Evolutionary conservation across 2,888 invertebrate species (phyloP), one percentile per base, ranked within the genome.

Genomic region (Agapostemon virescens): DNA sequence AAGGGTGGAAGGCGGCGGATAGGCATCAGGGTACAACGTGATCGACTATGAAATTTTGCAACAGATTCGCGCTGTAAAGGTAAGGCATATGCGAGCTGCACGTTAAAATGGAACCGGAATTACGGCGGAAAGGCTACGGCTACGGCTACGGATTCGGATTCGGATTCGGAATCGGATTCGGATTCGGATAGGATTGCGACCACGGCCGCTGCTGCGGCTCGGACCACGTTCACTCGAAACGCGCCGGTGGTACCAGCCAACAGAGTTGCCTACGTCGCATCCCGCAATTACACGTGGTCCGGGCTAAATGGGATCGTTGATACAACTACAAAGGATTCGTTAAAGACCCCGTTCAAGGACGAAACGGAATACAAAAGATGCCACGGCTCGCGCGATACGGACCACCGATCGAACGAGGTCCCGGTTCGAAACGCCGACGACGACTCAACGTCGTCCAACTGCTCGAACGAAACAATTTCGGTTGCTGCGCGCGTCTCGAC

Each of bases 1-100:
- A 30, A 17, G 13, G 11, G 40, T 33, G 23, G 36, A 55, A 52
- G 26, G 45, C 30, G 81, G 49, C 30, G 81, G 49, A 11, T 49
- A n/a, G 49, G 49, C 49, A 17, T 45, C 73, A 80, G 79, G 81
- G 61, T 61, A 33, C 61, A 36, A 77, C 86, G 86, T 87, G 85
- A 88, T 85, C 87, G 86, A 87, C 86, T 85, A 83, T 89, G 90
- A 89, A 89, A 90, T 91, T 91, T 91, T 88, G 90, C 88, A 88
- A 89, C 91, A 92, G 91, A 91, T 92, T 81, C 87, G 82, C 88
- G 86, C 82, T 81, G 81, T 88, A 89, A 88, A 76, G 86, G 85
- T 88, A 88, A 87, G 90, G 89, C 88, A 87, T 89, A 90, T 85
- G 85, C 89, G 76, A 86, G 87, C 90, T 87, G 83, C 89, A 86